Evolutionary conservation across 2,113 vertebrate species (phyloP).

Genomic region (Anguilla japonica): DNA sequence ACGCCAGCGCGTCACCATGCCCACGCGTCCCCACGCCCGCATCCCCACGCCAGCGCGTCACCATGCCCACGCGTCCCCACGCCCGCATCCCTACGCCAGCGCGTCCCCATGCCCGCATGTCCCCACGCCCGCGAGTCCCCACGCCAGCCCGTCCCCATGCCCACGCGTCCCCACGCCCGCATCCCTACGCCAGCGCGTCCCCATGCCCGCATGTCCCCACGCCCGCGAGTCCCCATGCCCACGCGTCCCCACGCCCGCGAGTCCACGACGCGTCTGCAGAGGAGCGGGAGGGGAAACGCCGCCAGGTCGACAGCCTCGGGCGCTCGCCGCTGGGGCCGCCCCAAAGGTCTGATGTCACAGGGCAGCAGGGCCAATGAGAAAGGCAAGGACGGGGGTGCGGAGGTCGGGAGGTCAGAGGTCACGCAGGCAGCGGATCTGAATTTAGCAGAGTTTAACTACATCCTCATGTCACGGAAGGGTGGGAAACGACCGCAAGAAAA

Average conservation of each 20-base stretch:
- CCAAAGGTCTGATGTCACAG: conserved; percentile 30
- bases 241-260: too few species aligned
- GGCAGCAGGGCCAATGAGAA: not conserved
- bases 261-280: conserved; percentile 31
- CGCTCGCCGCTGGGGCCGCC: conserved; percentile 28
- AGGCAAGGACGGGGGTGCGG: not conserved
- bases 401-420: not conserved
- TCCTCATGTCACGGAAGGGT: not conserved
- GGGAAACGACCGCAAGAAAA: not conserved
- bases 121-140: too few species aligned
- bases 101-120: too few species aligned
- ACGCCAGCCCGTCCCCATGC: too few species aligned
- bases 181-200: not conserved
- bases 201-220: too few species aligned
- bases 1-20: too few species aligned
- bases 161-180: too few species aligned
- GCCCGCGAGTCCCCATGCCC: too few species aligned
- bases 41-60: too few species aligned
- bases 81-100: too few species aligned
- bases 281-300: conserved; percentile 43
- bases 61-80: too few species aligned
- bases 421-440: not conserved
- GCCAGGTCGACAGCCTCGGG: conserved; percentile 29
- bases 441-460: not conserved
- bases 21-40: too few species aligned